A percentile compares a stretch with the other conserved stretches of the same genome.
Evolutionary conservation across 2,113 vertebrate genomes (phyloP).

Genomic region (Ciconia boyciana): DNA sequence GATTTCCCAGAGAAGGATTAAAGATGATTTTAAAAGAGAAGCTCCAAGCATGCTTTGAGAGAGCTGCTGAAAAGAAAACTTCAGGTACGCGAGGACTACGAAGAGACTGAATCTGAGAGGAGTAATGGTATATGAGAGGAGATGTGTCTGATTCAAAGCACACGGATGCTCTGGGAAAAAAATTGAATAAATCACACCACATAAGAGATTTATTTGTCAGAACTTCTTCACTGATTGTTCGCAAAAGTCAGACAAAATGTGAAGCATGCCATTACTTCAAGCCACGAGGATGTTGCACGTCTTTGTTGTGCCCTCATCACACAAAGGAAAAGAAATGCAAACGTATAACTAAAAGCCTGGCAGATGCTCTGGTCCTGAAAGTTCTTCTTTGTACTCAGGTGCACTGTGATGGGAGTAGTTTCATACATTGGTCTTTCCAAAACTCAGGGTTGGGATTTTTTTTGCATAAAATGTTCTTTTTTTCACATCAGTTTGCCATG

Average conservation of each 20-base stretch:
- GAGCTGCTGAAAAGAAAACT: neutral
- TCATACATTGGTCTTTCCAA: neutral
- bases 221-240: neutral
- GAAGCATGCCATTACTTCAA: neutral
- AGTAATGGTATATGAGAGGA: neutral
- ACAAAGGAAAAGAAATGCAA: neutral
- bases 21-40: neutral
- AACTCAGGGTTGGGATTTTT: neutral
- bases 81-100: neutral
- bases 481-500: neutral
- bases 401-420: neutral
- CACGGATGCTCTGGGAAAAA: neutral
- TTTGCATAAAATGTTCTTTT: neutral
- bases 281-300: neutral
- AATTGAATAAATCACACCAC: neutral
- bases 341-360: neutral
- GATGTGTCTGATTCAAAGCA: neutral
- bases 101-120: neutral
- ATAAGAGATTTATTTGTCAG: neutral
- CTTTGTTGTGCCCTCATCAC: neutral
- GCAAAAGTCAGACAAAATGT: neutral
- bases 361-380: neutral
- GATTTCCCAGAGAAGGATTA: neutral
- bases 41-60: neutral
- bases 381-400: neutral